These are phyloP conservation scores for Nasonia oneida DNA, from an alignment of 2,888 invertebrate genomes.

Conservation along the genomic window DNA sequence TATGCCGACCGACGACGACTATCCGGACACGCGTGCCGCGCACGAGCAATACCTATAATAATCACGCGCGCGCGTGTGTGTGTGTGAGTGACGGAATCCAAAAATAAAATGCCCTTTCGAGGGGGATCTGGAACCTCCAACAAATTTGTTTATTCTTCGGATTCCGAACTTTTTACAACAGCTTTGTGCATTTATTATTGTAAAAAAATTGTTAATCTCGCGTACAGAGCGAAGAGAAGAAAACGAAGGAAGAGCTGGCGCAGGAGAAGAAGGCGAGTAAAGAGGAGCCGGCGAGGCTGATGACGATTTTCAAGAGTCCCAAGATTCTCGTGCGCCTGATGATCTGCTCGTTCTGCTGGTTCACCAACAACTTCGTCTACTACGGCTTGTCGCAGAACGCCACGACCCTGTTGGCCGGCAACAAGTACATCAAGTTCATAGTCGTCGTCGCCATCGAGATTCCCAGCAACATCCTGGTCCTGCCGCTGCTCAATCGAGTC, in stretches of 20 bases:
- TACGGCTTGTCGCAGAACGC: slow-evolving; percentile 90
- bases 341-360: slow-evolving; percentile 90
- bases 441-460: slow-evolving; percentile 85
- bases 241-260: slow-evolving; percentile 11
- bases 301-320: slow-evolving; percentile 81
- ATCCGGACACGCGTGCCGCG: too few species aligned
- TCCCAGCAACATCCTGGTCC: slow-evolving; percentile 85
- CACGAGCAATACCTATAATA: too few species aligned
- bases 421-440: slow-evolving; percentile 89
- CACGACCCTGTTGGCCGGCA: slow-evolving; percentile 87
- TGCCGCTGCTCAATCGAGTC: slow-evolving; percentile 82
- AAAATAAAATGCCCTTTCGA: too few species aligned
- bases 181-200: too few species aligned
- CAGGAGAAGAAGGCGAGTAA: slow-evolving; percentile 46
- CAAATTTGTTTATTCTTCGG: too few species aligned
- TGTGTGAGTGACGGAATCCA: too few species aligned
- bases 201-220: not conserved
- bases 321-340: slow-evolving; percentile 81
- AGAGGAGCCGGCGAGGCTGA: slow-evolving; percentile 68
- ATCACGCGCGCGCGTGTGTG: too few species aligned
- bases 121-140: too few species aligned
- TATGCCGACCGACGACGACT: not conserved
- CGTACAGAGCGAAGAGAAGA: slow-evolving; percentile 20
- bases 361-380: slow-evolving; percentile 89
- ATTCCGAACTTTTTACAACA: too few species aligned